phyloP scores from a whole-genome alignment of 2,797 vertebrate genomes.

The Odontamblyopus rebecca region DNA sequence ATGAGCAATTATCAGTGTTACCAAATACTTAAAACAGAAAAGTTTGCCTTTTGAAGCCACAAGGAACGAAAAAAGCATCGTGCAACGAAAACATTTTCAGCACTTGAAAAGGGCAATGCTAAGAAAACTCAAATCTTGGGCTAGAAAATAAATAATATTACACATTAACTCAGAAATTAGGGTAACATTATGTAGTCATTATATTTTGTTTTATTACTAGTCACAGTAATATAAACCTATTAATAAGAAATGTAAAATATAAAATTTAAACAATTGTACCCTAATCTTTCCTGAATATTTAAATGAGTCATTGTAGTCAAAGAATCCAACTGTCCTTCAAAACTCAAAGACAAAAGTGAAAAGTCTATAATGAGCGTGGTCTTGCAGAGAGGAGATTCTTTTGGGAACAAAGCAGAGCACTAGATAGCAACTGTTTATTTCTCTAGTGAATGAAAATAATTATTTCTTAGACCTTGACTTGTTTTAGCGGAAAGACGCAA shows the following conservation, averaged over 20 bases:
- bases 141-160: not conserved
- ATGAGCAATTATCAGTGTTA: not conserved
- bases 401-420: slow-evolving; percentile 30
- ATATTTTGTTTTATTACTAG: not conserved
- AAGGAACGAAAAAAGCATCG: not conserved
- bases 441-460: slow-evolving; percentile 55
- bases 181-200: not conserved
- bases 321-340: slow-evolving; percentile 44
- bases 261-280: not conserved
- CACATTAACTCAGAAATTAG: not conserved
- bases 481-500: slow-evolving; percentile 48
- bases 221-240: slow-evolving; percentile 39
- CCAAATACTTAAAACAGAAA: not conserved
- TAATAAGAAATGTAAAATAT: slow-evolving; percentile 7
- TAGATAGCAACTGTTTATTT: slow-evolving; percentile 40
- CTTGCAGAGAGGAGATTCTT: slow-evolving; percentile 46
- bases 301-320: slow-evolving; percentile 25
- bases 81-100: not conserved
- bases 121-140: not conserved
- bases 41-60: not conserved
- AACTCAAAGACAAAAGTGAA: slow-evolving; percentile 53
- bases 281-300: slow-evolving; percentile 3
- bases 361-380: slow-evolving; percentile 58
- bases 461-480: slow-evolving; percentile 64
- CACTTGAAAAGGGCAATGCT: not conserved